Evolutionary conservation across 2,888 invertebrate genomes (phyloP).

Genomic region (Neocrepidodera transversa): DNA sequence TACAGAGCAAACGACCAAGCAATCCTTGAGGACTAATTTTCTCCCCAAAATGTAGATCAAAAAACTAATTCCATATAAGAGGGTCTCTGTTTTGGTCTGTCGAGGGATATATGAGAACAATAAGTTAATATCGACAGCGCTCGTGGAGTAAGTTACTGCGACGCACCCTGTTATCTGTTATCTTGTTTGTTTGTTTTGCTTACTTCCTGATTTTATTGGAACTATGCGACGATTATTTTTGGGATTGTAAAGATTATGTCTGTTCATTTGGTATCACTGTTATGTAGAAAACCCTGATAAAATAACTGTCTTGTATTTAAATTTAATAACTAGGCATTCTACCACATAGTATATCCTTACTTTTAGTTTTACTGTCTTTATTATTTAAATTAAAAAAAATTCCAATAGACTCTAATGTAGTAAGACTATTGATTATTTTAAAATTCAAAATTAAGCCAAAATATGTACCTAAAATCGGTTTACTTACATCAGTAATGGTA

Average conservation of each 20-base stretch:
- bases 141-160: slow-evolving; percentile 43
- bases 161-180: slow-evolving; percentile 41
- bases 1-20: slow-evolving; percentile 3
- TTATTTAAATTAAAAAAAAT: too few species aligned
- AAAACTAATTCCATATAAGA: slow-evolving; percentile 33
- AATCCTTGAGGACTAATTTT: slow-evolving; percentile 21
- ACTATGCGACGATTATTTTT: slow-evolving; percentile 41
- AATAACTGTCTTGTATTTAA: too few species aligned
- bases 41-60: slow-evolving; percentile 31
- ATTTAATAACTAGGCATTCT: too few species aligned
- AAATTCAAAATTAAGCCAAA: too few species aligned
- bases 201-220: slow-evolving; percentile 43
- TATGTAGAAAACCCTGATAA: not conserved
- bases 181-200: slow-evolving; percentile 46
- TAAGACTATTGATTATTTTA: too few species aligned
- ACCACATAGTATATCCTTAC: too few species aligned
- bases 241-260: slow-evolving; percentile 32
- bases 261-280: not conserved
- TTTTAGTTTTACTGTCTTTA: too few species aligned
- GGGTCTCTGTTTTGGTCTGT: slow-evolving; percentile 32
- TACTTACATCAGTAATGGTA: too few species aligned
- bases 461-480: too few species aligned
- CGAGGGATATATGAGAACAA: slow-evolving; percentile 34
- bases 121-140: slow-evolving; percentile 45
- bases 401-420: too few species aligned